Evolutionary conservation across 2,888 invertebrate genomes (phyloP), one percentile per base, ranked within the genome.

Genomic region (Ptychoptera albimana): DNA sequence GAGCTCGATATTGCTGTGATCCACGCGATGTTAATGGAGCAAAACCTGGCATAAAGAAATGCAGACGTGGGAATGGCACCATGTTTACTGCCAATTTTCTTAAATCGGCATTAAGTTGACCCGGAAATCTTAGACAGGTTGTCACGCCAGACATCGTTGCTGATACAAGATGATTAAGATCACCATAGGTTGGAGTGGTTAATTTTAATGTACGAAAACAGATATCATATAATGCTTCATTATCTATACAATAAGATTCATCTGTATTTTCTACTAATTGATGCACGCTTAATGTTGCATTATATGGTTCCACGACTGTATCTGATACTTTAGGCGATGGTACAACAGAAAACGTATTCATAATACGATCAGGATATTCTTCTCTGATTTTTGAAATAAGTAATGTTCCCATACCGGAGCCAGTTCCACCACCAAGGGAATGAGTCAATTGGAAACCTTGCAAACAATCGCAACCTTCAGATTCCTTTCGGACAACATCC

Each of bases 11-110:
- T 58, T 88, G 87, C 63, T 91, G 89, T 56, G 82, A 84, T 51
- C 86, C 89, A 55, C 89, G 77, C 1, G 83, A 86, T 16, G 91
- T 92, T 32, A 94, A 71, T 0, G 93, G 93, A 1, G 93, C 93
- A 68, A 94, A 94, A 11, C 92, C 92, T 41, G 91, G 88, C 85
- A 92, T 91, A 70, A 92, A 92, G 75, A 92, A 91, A 67, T 92
- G 91, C 39, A 92, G 75, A 60, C 92, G 83, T 2, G 93, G 93
- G 79, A 94, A 94, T 43, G 94, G 94, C 30, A 94, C 93, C 93
- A 94, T 93, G 73, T 94, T 94, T 45, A 94, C 89, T 37, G 89
- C 88, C 56, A 89, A 68, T 66, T 94, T 86, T 52, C 93, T 74
- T 50, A 94, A 71, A 68, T 93, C 93, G 37, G 92, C 89, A 66